These are phyloP conservation scores for Monodelphis domestica DNA, from an alignment of 2,797 vertebrate species.

Conservation along the genomic window DNA sequence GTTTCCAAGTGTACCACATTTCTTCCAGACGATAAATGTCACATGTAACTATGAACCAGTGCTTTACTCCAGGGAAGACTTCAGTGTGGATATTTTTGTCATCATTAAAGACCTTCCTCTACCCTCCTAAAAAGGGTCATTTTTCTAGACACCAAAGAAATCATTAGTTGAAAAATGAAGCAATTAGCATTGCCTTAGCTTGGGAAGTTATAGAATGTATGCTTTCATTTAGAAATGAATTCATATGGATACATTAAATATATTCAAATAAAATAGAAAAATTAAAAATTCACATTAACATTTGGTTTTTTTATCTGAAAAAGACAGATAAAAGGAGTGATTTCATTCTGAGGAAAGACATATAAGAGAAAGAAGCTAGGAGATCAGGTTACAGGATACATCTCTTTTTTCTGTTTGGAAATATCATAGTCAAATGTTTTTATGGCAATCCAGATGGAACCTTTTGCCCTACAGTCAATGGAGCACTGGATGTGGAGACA, in stretches of 20 bases:
- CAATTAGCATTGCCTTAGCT: not conserved
- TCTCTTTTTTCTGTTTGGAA: not conserved
- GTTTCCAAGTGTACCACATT: not conserved
- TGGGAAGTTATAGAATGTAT: not conserved
- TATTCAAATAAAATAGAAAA: not conserved
- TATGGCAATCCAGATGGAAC: not conserved
- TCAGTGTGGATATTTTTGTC: not conserved
- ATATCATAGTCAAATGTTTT: not conserved
- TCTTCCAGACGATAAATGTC: not conserved
- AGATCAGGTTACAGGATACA: not conserved
- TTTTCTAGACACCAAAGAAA: not conserved
- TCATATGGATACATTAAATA: not conserved
- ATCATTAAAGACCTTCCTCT: not conserved
- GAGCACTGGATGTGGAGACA: not conserved
- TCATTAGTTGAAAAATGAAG: not conserved
- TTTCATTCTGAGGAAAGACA: not conserved
- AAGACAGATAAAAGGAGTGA: not conserved
- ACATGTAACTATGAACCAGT: not conserved
- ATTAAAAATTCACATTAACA: not conserved
- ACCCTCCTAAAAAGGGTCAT: not conserved
- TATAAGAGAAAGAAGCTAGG: not conserved
- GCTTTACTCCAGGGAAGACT: not conserved
- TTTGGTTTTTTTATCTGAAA: not conserved
- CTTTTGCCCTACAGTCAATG: not conserved
- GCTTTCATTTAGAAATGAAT: not conserved